Evolutionary conservation across 2,113 vertebrate species (phyloP).

Genomic region (Chauna torquata): DNA sequence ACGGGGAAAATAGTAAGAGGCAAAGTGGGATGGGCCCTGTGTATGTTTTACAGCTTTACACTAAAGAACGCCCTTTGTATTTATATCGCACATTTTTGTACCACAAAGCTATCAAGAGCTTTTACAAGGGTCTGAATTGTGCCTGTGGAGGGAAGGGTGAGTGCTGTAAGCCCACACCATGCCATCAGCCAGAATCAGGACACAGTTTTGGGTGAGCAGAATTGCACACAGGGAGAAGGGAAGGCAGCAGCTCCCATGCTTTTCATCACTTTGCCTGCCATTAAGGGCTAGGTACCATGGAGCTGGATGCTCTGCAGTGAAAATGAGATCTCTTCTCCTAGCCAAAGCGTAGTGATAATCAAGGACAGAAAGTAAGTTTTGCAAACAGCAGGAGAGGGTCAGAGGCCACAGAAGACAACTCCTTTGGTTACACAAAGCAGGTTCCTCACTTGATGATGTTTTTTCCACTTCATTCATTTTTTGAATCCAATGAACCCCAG

Average conservation of each 20-base stretch:
- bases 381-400: neutral
- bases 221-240: neutral
- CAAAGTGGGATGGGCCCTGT: neutral
- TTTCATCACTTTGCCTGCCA: neutral
- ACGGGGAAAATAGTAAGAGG: neutral
- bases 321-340: neutral
- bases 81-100: neutral
- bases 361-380: neutral
- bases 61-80: neutral
- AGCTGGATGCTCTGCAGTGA: neutral
- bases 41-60: neutral
- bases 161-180: neutral
- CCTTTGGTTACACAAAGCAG: neutral
- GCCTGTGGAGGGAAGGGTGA: neutral
- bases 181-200: neutral
- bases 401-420: neutral
- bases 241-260: neutral
- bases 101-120: neutral
- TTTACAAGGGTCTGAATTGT: neutral
- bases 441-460: neutral
- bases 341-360: neutral
- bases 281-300: neutral
- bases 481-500: neutral
- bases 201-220: neutral
- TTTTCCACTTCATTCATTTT: neutral